These are phyloP conservation scores for Anguilla rostrata DNA, from an alignment of 2,113 vertebrate species.

Conservation along the genomic window DNA sequence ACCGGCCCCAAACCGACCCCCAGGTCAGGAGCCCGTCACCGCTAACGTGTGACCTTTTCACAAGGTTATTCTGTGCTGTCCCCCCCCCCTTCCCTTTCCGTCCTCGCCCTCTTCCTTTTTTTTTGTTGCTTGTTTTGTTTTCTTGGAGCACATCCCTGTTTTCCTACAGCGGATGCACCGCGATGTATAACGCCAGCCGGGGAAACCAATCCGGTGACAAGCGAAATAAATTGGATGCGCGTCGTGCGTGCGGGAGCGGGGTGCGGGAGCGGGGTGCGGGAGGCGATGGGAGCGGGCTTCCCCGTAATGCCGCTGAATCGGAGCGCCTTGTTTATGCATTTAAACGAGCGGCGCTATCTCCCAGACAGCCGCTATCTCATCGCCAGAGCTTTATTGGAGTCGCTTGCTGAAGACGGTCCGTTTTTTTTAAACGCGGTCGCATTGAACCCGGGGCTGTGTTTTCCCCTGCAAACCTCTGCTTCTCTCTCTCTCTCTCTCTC, in stretches of 20 bases:
- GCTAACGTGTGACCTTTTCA: not conserved
- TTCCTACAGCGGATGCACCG: not conserved
- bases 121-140: not conserved
- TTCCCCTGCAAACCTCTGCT: not conserved
- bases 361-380: not conserved
- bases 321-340: not conserved
- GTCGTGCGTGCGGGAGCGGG: not conserved
- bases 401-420: not conserved
- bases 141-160: not conserved
- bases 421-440: not conserved
- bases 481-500: constrained; percentile 4
- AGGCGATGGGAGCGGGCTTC: not conserved
- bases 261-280: not conserved
- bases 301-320: not conserved
- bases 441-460: not conserved
- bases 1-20: too few species aligned
- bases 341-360: not conserved
- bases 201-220: not conserved
- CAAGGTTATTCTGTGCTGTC: not conserved
- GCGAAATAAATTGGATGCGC: not conserved
- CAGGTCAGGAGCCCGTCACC: not conserved
- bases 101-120: too few species aligned
- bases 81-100: not conserved
- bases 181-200: not conserved
- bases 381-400: not conserved